Evolutionary conservation across 2,113 vertebrate genomes (phyloP).

Genomic region (Cyphomyrus discorhynchus): DNA sequence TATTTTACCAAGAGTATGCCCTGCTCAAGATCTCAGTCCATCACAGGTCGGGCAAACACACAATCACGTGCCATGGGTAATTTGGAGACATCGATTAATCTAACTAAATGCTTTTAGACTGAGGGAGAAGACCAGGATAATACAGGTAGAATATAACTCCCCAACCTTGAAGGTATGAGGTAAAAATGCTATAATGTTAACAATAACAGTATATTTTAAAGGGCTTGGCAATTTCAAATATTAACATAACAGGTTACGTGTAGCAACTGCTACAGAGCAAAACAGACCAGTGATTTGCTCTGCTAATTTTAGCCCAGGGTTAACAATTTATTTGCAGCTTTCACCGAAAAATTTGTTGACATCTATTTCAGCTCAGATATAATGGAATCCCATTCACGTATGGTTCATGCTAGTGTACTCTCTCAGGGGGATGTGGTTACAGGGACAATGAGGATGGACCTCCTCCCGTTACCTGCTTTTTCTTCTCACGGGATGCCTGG

Average conservation of each 20-base stretch:
- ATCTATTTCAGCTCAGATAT: neutral
- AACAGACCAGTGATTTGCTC: neutral
- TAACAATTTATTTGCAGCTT: neutral
- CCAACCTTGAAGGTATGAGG: neutral
- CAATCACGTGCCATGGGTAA: neutral
- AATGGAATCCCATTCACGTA: neutral
- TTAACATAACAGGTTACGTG: neutral
- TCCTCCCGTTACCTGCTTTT: neutral
- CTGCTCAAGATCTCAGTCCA: neutral
- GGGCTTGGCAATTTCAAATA: neutral
- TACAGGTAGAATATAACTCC: neutral
- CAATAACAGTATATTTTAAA: neutral
- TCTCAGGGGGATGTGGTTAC: constrained; percentile 9
- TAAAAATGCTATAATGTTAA: neutral
- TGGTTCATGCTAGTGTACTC: neutral
- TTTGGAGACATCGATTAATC: neutral
- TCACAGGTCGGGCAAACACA: neutral
- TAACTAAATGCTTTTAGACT: neutral
- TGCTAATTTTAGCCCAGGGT: neutral
- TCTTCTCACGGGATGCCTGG: neutral
- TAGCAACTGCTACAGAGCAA: neutral
- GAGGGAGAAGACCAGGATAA: neutral
- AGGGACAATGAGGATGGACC: neutral
- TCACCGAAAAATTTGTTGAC: neutral
- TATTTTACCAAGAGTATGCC: neutral